These are phyloP conservation scores for Sorex araneus DNA, from an alignment of 2,113 vertebrate genomes.

Conservation along the genomic window DNA sequence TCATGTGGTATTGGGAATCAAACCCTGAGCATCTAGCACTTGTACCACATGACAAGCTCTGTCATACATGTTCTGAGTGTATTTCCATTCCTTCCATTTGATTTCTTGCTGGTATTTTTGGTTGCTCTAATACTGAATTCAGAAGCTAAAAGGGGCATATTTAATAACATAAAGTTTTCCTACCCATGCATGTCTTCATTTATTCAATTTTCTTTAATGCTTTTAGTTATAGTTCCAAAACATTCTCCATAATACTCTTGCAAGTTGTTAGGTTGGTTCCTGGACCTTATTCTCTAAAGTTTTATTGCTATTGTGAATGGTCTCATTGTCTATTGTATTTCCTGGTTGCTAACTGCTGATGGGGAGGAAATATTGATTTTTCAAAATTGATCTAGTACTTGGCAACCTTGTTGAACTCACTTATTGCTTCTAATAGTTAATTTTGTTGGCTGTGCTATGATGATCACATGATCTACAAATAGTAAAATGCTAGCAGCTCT, in stretches of 20 bases:
- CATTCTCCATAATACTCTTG: slow-evolving; percentile 44
- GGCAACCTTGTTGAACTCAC: slow-evolving; percentile 2
- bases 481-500: slow-evolving; percentile 2
- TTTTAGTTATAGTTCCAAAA: background rate
- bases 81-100: slow-evolving; percentile 19
- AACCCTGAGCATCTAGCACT: too few relatives aligned
- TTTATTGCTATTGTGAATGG: slow-evolving; percentile 24
- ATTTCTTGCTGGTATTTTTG: slow-evolving; percentile 36
- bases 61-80: too few relatives aligned
- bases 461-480: background rate
- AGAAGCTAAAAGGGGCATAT: slow-evolving; percentile 43
- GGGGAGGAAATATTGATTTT: slow-evolving; percentile 14
- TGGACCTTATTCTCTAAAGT: slow-evolving; percentile 32
- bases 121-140: background rate
- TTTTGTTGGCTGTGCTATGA: slow-evolving; percentile 22
- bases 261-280: slow-evolving; percentile 41
- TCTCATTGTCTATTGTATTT: slow-evolving; percentile 18
- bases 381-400: slow-evolving; percentile 59
- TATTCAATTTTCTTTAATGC: background rate
- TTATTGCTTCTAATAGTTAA: slow-evolving; percentile 37
- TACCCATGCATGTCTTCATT: background rate
- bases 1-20: too few relatives aligned
- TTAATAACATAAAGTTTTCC: background rate
- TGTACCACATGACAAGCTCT: too few relatives aligned
- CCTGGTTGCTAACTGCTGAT: background rate